These are phyloP conservation scores for Ptyas mucosa DNA, from an alignment of 2,113 vertebrate genomes.

Conservation along the genomic window DNA sequence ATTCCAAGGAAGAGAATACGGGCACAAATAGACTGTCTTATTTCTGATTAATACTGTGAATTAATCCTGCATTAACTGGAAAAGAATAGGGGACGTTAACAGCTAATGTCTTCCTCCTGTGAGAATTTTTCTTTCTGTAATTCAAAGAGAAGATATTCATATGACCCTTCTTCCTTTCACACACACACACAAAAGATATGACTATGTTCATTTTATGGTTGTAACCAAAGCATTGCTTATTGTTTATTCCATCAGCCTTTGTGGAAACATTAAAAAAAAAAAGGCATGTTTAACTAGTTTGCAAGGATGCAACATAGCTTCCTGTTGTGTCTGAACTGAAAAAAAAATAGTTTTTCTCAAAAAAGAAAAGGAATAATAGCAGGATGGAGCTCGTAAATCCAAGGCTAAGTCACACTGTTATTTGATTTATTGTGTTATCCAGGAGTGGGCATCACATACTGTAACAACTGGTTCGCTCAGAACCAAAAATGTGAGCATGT, in stretches of 20 bases:
- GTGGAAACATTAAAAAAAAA: neutral
- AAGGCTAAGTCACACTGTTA: neutral
- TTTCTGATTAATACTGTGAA: neutral
- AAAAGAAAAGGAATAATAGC: neutral
- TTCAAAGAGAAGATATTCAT: neutral
- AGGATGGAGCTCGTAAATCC: neutral
- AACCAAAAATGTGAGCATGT: too few species aligned
- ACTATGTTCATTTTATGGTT: neutral
- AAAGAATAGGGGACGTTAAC: neutral
- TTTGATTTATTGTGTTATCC: neutral
- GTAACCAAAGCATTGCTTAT: neutral
- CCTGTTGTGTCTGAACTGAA: neutral
- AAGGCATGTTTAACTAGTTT: neutral
- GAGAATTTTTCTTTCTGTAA: neutral
- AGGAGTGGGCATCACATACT: too few species aligned
- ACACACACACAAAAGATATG: neutral
- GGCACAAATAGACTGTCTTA: neutral
- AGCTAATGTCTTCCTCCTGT: neutral
- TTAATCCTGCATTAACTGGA: neutral
- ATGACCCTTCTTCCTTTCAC: neutral
- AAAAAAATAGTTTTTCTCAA: neutral
- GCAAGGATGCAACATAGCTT: neutral
- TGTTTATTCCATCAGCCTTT: neutral
- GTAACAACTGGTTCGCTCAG: too few species aligned
- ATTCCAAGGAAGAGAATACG: neutral